A percentile compares a stretch with the other conserved stretches of the same genome.
These are phyloP conservation scores for Dorcus parallelipipedus DNA, from an alignment of 2,888 invertebrate species.

Conservation along the genomic window DNA sequence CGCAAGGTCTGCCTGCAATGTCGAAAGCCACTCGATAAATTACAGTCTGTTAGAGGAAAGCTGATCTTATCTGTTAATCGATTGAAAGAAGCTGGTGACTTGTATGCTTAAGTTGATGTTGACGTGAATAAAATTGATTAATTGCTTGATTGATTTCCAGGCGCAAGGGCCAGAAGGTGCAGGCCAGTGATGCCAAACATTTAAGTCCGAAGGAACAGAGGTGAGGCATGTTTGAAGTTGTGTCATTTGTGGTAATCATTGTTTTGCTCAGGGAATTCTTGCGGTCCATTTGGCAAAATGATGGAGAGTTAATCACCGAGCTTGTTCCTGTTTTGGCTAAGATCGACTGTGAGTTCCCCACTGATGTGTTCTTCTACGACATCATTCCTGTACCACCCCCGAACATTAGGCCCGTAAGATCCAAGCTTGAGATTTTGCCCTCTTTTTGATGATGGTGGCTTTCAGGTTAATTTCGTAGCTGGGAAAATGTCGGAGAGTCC, in stretches of 20 bases:
- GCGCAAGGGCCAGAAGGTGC: constrained; percentile 1
- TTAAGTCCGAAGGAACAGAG: constrained; percentile 42
- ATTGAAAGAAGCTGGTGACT: background rate
- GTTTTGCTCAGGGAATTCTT: constrained; percentile 28
- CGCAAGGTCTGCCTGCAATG: constrained; percentile 58
- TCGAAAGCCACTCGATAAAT: constrained; percentile 51
- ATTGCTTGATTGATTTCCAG: background rate
- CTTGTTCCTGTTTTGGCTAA: constrained; percentile 67
- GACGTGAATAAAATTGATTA: background rate
- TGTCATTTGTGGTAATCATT: background rate
- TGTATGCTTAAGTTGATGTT: background rate
- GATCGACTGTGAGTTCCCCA: constrained; percentile 56
- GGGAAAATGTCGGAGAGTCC: constrained; percentile 74
- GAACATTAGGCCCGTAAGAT: constrained; percentile 71
- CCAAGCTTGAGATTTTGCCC: background rate
- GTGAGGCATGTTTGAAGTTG: constrained; percentile 11
- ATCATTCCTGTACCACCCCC: constrained; percentile 83
- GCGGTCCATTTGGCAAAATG: constrained; percentile 67
- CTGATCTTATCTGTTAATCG: constrained; percentile 46
- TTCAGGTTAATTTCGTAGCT: constrained; percentile 52
- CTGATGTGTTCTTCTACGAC: constrained; percentile 85
- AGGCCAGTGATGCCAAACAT: constrained; percentile 34
- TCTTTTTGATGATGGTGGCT: constrained; percentile 7
- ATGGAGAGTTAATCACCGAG: constrained; percentile 64
- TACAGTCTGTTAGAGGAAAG: constrained; percentile 59